These are phyloP conservation scores for Discoglossus pictus DNA, from an alignment of 2,797 vertebrate genomes.

Conservation along the genomic window DNA sequence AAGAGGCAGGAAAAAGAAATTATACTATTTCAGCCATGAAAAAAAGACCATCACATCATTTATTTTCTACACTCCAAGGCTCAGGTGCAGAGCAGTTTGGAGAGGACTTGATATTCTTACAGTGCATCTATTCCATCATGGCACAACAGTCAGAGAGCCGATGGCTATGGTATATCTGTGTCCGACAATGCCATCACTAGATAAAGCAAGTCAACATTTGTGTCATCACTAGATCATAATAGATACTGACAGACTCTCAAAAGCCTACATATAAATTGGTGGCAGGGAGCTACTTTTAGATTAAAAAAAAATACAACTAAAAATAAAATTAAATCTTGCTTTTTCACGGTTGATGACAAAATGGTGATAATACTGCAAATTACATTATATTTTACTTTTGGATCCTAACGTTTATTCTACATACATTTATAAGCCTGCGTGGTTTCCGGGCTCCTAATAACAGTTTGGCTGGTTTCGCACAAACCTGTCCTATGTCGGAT, in stretches of 20 bases:
- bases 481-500: too few relatives aligned
- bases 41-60: slow-evolving; percentile 25
- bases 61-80: neutral
- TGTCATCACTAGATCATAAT: slow-evolving; percentile 41
- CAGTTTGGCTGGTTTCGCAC: too few relatives aligned
- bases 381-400: too few relatives aligned
- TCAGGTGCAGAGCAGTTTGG: neutral
- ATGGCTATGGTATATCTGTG: slow-evolving; percentile 25
- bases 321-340: slow-evolving; percentile 14
- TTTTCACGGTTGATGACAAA: slow-evolving; percentile 14
- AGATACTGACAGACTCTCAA: slow-evolving; percentile 36
- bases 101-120: neutral
- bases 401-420: too few relatives aligned
- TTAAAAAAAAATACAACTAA: slow-evolving; percentile 30
- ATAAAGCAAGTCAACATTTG: slow-evolving; percentile 36
- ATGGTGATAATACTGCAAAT: too few relatives aligned
- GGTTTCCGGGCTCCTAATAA: too few relatives aligned
- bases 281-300: neutral
- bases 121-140: neutral
- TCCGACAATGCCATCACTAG: slow-evolving; percentile 40
- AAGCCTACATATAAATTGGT: slow-evolving; percentile 47
- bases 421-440: too few relatives aligned
- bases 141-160: slow-evolving; percentile 18
- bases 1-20: neutral
- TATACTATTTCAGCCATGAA: neutral